Evolutionary conservation across 2,888 invertebrate species (phyloP).

Genomic region (Drosophila limbata): DNA sequence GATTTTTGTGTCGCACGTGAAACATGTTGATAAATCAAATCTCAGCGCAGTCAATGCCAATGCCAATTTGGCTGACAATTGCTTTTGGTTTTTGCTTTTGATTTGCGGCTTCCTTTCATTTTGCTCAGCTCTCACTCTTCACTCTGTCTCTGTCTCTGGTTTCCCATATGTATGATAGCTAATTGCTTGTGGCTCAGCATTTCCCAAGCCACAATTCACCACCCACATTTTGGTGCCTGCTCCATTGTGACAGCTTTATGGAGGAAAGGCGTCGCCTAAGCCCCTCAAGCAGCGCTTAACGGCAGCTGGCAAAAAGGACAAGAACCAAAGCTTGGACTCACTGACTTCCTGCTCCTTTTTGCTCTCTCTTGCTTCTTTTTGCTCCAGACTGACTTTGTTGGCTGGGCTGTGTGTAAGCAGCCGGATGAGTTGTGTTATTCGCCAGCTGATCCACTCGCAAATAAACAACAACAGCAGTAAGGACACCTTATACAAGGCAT

Average conservation of each 20-base stretch:
- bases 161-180: constrained; percentile 55
- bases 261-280: constrained; percentile 53
- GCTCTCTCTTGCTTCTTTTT: neutral
- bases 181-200: constrained; percentile 58
- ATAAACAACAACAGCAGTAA: constrained; percentile 32
- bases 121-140: constrained; percentile 1
- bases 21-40: constrained; percentile 80
- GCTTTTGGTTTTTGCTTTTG: constrained; percentile 65
- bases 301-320: constrained; percentile 39
- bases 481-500: constrained; percentile 40
- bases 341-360: constrained; percentile 6
- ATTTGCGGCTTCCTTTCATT: constrained; percentile 53
- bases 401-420: constrained; percentile 56
- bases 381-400: constrained; percentile 2
- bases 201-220: constrained; percentile 1
- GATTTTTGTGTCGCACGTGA: constrained; percentile 68
- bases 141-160: constrained; percentile 5
- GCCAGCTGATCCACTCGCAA: constrained; percentile 64
- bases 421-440: constrained; percentile 68
- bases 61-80: constrained; percentile 79
- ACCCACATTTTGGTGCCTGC: constrained; percentile 1
- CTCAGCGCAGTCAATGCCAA: constrained; percentile 78
- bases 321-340: constrained; percentile 28
- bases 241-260: constrained; percentile 57
- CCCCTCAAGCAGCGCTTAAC: constrained; percentile 68